Evolutionary conservation across 2,797 vertebrate genomes (phyloP), one percentile per base, ranked within the genome.

Genomic region (Sebastes hubbsi): DNA sequence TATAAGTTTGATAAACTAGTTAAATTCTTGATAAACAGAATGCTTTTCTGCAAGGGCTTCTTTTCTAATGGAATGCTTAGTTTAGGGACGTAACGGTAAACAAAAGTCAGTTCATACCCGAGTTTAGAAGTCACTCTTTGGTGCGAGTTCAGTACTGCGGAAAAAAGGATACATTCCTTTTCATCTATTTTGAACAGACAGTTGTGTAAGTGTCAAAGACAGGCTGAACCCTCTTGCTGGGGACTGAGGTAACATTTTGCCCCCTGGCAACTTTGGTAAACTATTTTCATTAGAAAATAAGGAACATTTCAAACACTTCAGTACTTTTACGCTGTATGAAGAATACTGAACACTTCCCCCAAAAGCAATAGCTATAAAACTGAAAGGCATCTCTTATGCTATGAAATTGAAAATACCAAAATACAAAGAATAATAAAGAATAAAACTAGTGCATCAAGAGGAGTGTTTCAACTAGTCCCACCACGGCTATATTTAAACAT

Each of bases 1-100:
- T 88, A 62, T 78, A 82, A 87, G 88, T 87, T 91, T 87, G 9
- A 90, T 70, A 42, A 80, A 87, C 78, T 52, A 79, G 25, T 55
- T 67, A 9, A 84, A 87, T 66, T 63, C 73, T 86, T 77, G 8
- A 76, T 80, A 67, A 84, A 87, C 69, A 76, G 60, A 58, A 61
- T 20, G 20, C 13, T 54, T 73, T 58, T 25, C 22, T 24, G 14
- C 16, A 52, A 22, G 11, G n/a, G 8, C 12, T n/a, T 68, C 1
- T 20, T 56, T n/a, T 27, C 10, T 49, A 32, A 66, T 70, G 27
- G 4, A 18, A 71, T 42, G 2, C 6, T 66, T 12, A 29, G 13
- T 75, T 69, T 10, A 13, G 24, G 14, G 62, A 22, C 22, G 13
- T 42, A 24, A 42, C 30, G 30, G 29, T 34, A 30, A 20, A 61